Evolutionary conservation across 2,888 invertebrate genomes (phyloP).

Genomic region (Napeogenes sylphis): DNA sequence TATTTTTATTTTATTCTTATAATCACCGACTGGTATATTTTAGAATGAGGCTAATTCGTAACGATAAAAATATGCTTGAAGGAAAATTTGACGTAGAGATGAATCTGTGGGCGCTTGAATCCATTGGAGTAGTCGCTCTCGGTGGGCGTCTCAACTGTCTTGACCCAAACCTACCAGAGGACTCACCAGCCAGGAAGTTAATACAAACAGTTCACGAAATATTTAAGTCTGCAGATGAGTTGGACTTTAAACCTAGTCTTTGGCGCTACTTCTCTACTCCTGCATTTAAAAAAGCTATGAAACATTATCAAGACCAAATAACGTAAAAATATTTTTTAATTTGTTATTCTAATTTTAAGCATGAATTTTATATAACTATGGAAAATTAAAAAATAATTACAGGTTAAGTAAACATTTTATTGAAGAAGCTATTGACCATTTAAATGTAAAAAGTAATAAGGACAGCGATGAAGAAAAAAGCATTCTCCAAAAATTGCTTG

Average conservation of each 20-base stretch:
- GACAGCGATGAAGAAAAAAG: conserved; percentile 57
- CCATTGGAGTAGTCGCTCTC: conserved; percentile 54
- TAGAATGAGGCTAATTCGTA: conserved; percentile 72
- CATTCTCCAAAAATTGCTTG: conserved; percentile 79
- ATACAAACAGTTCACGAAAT: conserved; percentile 51
- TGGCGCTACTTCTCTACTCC: conserved; percentile 52
- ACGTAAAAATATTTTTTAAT: conserved; percentile 37
- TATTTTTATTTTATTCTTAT: too few relatives aligned
- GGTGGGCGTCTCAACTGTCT: conserved; percentile 56
- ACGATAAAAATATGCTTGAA: conserved; percentile 73
- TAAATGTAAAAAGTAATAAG: conserved; percentile 32
- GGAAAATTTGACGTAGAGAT: conserved; percentile 74
- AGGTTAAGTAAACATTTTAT: background rate
- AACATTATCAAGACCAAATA: conserved; percentile 51
- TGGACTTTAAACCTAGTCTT: conserved; percentile 53
- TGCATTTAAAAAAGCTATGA: conserved; percentile 51
- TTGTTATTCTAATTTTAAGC: background rate
- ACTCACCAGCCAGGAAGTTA: conserved; percentile 47
- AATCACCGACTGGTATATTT: conserved; percentile 28
- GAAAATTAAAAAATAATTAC: background rate
- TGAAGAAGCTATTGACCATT: background rate
- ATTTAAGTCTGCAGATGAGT: conserved; percentile 39
- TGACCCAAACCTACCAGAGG: conserved; percentile 43
- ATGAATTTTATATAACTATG: background rate
- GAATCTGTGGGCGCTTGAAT: conserved; percentile 80